phyloP scores from a whole-genome alignment of 1,140 invertebrate genomes.

The Diprion similis region DNA sequence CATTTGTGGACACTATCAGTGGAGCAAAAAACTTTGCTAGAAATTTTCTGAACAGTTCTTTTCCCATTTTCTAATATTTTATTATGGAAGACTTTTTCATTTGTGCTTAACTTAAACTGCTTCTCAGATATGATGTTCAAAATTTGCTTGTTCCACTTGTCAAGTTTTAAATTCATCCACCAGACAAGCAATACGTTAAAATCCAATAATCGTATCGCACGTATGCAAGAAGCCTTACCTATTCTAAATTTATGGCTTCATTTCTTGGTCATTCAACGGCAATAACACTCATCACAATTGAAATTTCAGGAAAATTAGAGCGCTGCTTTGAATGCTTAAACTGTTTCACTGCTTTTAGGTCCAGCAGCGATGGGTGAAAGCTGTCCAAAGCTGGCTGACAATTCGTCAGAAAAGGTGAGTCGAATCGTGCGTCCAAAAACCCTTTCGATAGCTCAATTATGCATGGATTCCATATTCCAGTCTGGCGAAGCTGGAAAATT shows the following conservation, averaged over 20 bases:
- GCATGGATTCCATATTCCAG: slow-evolving; percentile 35
- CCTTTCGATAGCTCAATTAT: background rate
- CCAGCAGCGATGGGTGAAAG: slow-evolving; percentile 49
- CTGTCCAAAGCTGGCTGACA: slow-evolving; percentile 51
- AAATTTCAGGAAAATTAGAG: background rate
- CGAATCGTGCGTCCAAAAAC: background rate
- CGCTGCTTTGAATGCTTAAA: background rate
- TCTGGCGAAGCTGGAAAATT: slow-evolving; percentile 63
- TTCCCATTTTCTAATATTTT: too few relatives aligned
- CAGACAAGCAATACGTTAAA: background rate
- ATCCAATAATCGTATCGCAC: background rate
- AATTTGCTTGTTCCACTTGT: background rate
- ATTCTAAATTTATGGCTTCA: background rate
- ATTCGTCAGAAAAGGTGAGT: slow-evolving; percentile 50
- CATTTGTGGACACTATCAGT: too few relatives aligned
- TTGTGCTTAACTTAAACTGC: too few relatives aligned
- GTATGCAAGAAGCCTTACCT: background rate
- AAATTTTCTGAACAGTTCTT: too few relatives aligned
- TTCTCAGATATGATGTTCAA: background rate
- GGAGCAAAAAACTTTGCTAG: too few relatives aligned
- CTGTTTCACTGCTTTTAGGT: slow-evolving; percentile 29
- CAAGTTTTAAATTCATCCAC: background rate
- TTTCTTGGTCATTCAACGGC: background rate
- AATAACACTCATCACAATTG: background rate
- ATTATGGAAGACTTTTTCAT: too few relatives aligned